Conservation (phyloP, 1,140 invertebrate species). For the Heliconius melpomene region DNA sequence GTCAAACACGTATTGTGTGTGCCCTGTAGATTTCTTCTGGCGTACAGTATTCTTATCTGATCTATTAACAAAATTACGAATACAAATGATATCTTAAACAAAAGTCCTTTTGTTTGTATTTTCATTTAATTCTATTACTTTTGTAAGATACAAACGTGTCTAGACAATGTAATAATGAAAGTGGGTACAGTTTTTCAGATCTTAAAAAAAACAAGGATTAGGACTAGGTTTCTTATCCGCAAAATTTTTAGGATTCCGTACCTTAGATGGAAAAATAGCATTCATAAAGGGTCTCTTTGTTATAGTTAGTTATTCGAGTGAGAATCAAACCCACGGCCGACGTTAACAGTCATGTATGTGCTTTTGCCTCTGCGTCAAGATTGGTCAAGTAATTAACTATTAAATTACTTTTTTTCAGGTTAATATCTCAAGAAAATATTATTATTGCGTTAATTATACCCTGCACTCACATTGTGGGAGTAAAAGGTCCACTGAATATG, state of each 20-base stretch:
- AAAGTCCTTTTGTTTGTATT: slow-evolving; percentile 2
- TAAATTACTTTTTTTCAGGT: not conserved
- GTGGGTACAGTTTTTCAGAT: not conserved
- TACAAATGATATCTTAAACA: slow-evolving; percentile 12
- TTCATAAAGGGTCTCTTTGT: too few relatives aligned
- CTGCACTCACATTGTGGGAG: not conserved
- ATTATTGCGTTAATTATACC: not conserved
- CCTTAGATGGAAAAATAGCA: too few relatives aligned
- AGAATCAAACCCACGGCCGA: too few relatives aligned
- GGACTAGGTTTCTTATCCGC: too few relatives aligned
- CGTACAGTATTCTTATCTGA: not conserved
- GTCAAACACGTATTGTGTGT: not conserved
- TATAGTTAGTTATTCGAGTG: too few relatives aligned
- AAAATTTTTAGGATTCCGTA: too few relatives aligned
- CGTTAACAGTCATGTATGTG: too few relatives aligned
- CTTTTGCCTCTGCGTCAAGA: too few relatives aligned
- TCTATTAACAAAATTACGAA: slow-evolving; percentile 12
- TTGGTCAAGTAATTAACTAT: too few relatives aligned
- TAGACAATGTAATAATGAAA: slow-evolving; percentile 11
- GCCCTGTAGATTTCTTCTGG: not conserved
- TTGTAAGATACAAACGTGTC: not conserved
- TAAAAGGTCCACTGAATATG: slow-evolving; percentile 12
- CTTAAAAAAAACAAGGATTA: too few relatives aligned
- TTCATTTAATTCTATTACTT: slow-evolving; percentile 1
- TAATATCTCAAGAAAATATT: not conserved